These are phyloP conservation scores for Penaeus chinensis DNA, from an alignment of 1,140 invertebrate species.

Conservation along the genomic window DNA sequence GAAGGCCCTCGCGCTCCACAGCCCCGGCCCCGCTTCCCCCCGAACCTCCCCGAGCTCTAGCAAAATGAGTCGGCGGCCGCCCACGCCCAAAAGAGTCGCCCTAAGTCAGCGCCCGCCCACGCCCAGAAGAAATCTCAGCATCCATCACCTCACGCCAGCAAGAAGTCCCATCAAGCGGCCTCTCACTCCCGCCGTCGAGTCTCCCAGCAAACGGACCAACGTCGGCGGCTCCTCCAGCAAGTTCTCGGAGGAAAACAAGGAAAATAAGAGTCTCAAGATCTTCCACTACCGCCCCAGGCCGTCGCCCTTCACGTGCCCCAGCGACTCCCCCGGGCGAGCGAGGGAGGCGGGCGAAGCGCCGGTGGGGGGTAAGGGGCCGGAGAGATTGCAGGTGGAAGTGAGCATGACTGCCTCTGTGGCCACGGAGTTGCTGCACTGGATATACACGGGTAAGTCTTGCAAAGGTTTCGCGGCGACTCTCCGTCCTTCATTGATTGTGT, in stretches of 20 bases:
- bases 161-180: background rate
- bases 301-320: background rate
- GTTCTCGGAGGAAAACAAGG: no score
- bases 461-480: background rate
- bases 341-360: background rate
- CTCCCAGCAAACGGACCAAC: background rate
- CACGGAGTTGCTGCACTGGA: constrained; percentile 28
- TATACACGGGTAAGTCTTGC: constrained; percentile 37
- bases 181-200: background rate
- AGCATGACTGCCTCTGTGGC: constrained; percentile 46
- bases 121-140: background rate
- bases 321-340: background rate
- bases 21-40: no score
- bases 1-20: no score
- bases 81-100: no score
- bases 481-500: background rate
- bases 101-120: no score
- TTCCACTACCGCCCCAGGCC: background rate
- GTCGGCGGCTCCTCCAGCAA: background rate
- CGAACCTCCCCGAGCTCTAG: no score
- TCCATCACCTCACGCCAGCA: background rate
- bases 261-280: no score
- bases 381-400: constrained; percentile 9
- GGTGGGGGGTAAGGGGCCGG: background rate
- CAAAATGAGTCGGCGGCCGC: no score